Percentiles rank a stretch among this genome's conserved stretches.
phyloP scores from a whole-genome alignment of 1,140 invertebrate genomes.

The Ladona fulva region DNA sequence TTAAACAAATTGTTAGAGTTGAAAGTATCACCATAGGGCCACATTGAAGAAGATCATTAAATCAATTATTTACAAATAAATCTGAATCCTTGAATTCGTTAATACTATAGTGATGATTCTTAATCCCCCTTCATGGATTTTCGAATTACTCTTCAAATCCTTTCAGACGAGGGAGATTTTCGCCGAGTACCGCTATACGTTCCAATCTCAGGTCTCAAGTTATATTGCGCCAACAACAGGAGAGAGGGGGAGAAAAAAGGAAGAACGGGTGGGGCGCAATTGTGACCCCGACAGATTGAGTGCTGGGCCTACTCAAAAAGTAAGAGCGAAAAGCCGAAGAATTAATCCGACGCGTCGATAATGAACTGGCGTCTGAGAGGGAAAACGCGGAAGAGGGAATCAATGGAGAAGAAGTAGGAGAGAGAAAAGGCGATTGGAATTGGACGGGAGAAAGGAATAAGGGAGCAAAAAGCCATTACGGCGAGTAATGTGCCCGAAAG shows the following conservation, averaged over 20 bases:
- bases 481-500: not conserved
- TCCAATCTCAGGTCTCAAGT: no score
- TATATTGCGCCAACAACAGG: not conserved
- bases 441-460: not conserved
- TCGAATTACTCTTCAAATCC: no score
- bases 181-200: no score
- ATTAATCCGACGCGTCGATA: not conserved
- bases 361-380: not conserved
- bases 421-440: not conserved
- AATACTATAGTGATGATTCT: no score
- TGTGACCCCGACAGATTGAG: not conserved
- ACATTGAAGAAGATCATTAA: no score
- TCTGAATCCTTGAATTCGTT: no score
- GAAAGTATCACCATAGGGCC: no score
- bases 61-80: no score
- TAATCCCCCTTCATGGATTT: no score
- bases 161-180: no score
- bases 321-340: not conserved
- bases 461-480: not conserved
- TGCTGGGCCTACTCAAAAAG: not conserved
- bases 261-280: not conserved
- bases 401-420: not conserved
- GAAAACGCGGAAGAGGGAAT: not conserved
- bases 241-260: not conserved
- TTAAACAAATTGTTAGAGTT: no score